These are phyloP conservation scores for Sthenelais limicola DNA, from an alignment of 2,888 invertebrate genomes.

Conservation along the genomic window DNA sequence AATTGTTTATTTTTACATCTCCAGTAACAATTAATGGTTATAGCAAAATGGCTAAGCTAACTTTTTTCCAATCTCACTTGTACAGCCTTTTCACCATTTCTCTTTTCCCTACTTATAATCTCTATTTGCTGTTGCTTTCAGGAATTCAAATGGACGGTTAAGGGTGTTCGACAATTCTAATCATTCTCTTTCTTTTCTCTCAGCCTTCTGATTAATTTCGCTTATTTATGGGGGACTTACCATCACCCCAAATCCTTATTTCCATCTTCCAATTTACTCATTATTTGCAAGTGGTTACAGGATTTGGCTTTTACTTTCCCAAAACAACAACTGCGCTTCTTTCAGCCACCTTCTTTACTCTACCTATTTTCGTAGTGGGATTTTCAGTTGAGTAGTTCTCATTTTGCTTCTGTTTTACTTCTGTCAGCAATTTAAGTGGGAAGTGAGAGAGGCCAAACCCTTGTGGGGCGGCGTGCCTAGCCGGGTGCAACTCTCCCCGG, in stretches of 20 bases:
- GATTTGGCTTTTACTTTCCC: constrained; percentile 32
- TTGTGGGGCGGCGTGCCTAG: constrained; percentile 11
- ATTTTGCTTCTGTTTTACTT: constrained; percentile 34
- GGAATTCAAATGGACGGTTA: constrained; percentile 38
- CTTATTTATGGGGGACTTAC: constrained; percentile 23
- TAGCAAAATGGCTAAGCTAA: no score
- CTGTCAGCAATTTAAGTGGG: constrained; percentile 39
- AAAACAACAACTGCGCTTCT: constrained; percentile 25
- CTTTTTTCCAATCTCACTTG: no score
- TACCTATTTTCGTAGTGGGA: constrained; percentile 12
- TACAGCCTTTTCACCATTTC: no score
- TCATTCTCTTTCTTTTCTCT: constrained; percentile 38
- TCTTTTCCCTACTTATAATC: neutral
- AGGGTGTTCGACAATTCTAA: constrained; percentile 39
- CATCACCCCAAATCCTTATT: constrained; percentile 10
- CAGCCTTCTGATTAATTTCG: constrained; percentile 37
- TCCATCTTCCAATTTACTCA: constrained; percentile 4
- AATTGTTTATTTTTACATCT: no score
- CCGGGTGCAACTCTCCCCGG: constrained; percentile 23
- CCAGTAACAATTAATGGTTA: no score
- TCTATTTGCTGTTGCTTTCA: constrained; percentile 36
- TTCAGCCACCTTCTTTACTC: constrained; percentile 1
- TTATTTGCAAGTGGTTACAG: constrained; percentile 35
- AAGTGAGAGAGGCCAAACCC: constrained; percentile 27
- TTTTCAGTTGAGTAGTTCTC: constrained; percentile 33